These are phyloP conservation scores for Hydropotes inermis DNA, from an alignment of 2,113 vertebrate species.

Conservation along the genomic window DNA sequence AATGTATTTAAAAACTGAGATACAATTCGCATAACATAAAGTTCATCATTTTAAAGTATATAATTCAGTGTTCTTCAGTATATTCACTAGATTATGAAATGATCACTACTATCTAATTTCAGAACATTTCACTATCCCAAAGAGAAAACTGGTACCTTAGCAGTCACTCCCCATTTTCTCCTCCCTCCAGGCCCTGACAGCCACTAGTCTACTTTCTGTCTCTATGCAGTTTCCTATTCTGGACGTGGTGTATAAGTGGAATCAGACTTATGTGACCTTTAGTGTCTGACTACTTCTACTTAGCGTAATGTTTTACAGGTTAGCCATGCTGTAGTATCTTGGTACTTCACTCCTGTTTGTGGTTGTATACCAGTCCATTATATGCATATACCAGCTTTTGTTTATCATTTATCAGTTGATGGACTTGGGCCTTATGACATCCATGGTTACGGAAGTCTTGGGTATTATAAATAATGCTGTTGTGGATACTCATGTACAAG, in stretches of 20 bases:
- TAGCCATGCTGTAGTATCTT: too few relatives aligned
- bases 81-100: background rate
- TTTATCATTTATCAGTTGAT: background rate
- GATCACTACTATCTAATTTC: background rate
- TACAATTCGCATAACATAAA: background rate
- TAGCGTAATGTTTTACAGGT: background rate
- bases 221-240: background rate
- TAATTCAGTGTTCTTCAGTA: background rate
- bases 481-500: background rate
- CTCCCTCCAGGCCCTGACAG: too few relatives aligned
- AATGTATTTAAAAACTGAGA: background rate
- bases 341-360: background rate
- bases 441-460: background rate
- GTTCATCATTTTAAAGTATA: background rate
- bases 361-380: background rate
- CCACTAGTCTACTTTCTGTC: background rate
- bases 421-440: background rate
- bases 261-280: background rate
- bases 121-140: background rate
- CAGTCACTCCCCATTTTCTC: background rate
- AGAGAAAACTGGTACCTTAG: background rate
- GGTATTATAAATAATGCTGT: background rate
- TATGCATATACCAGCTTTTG: background rate
- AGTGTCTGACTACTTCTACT: background rate
- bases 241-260: background rate